Evolutionary conservation across 2,797 vertebrate genomes (phyloP), one percentile per base, ranked within the genome.

Genomic region (Potorous gilbertii): DNA sequence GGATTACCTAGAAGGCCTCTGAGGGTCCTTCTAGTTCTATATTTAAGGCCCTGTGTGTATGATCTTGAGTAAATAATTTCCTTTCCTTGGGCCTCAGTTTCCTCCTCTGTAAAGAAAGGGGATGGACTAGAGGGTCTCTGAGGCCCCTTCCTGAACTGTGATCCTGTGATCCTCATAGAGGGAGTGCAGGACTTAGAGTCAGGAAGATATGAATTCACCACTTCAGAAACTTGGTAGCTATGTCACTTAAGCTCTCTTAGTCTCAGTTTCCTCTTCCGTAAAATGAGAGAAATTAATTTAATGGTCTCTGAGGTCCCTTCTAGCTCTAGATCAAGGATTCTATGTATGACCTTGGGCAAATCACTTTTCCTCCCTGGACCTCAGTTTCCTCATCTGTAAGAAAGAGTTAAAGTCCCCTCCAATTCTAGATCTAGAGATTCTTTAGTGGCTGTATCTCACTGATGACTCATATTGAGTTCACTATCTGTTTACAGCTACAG

Each of bases 1-100:
- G 50, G 2, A 55, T 40, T 74, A 2, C 91, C 16, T 96, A 14
- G 12, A 90, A 94, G 55, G 56, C 56, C 50, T 94, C 62, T 95
- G 54, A 95, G 81, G 24, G 66, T 34, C 31, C 59, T 62, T 62
- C 59, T 34, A 62, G 4, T 13, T 62, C 12, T 34, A 34, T 31
- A 62, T 62, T 62, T 34, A 62, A 34, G 62, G 62, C 34, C 34
- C 34, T 66, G 62, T n/a, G 62, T 66, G 34, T 66, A 66, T 66
- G 62, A 66, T 1, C 34, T 66, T 66, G 14, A 31, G 34, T 66
- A 66, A n/a, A 66, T n/a, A 4, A 66, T n/a, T n/a, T 34, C 31
- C 4, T 62, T 62, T 62, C 31, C 59, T 62, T 66, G 62, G 62
- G 62, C 34, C 62, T 66, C 62, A 66, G 62, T n/a, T 66, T 66